Evolutionary conservation across 2,797 vertebrate species (phyloP).

Genomic region (Aselliscus stoliczkanus): DNA sequence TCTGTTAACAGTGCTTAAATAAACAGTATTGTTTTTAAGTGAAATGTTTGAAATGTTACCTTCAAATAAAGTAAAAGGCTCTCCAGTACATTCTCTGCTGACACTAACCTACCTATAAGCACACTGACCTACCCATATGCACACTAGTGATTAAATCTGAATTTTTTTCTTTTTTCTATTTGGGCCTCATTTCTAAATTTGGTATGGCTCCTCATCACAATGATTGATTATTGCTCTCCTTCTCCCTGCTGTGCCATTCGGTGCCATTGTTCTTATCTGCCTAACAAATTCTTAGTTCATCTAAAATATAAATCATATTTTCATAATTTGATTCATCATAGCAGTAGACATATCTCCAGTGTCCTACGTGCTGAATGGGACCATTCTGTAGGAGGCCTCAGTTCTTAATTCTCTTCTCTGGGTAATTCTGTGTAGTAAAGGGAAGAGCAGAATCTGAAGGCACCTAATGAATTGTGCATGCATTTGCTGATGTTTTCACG

Average conservation of each 20-base stretch:
- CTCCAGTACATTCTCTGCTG: background rate
- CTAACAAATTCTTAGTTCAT: background rate
- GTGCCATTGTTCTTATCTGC: background rate
- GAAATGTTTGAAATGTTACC: slow-evolving; percentile 30
- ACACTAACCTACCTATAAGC: background rate
- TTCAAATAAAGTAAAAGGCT: background rate
- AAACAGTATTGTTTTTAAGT: background rate
- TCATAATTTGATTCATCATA: background rate
- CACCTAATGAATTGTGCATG: background rate
- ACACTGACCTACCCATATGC: background rate
- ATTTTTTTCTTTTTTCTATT: background rate
- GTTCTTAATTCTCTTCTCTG: background rate
- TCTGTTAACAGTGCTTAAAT: background rate
- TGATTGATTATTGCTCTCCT: background rate
- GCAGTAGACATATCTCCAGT: background rate
- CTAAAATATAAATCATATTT: background rate
- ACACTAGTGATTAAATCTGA: background rate
- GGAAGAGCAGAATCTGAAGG: background rate
- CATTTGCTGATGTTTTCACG: background rate
- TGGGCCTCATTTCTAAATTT: slow-evolving; percentile 26
- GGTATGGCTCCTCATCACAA: background rate
- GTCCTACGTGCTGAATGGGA: background rate
- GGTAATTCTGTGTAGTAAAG: background rate
- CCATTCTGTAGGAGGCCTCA: background rate
- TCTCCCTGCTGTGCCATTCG: background rate